phyloP scores from a whole-genome alignment of 2,888 invertebrate species.

The Stratiomys singularior region DNA sequence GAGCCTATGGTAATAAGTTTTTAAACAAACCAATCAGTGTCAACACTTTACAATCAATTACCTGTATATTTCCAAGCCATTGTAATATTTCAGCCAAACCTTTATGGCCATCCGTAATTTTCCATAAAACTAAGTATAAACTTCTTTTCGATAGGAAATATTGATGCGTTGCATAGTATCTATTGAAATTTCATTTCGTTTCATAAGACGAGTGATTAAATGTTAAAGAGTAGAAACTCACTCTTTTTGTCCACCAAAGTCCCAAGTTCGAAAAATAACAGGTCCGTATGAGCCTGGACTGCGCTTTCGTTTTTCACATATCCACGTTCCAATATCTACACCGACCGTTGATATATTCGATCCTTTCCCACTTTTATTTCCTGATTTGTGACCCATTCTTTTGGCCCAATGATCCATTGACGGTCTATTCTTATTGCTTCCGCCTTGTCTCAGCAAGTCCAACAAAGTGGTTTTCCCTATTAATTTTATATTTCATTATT shows the following conservation, averaged over 20 bases:
- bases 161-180: slow-evolving; percentile 97
- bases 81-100: slow-evolving; percentile 91
- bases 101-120: slow-evolving; percentile 88
- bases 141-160: slow-evolving; percentile 97
- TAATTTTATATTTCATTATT: no score
- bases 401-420: slow-evolving; percentile 88
- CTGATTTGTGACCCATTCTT: slow-evolving; percentile 91
- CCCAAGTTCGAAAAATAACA: slow-evolving; percentile 96
- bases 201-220: no score
- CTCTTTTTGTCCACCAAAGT: slow-evolving; percentile 98
- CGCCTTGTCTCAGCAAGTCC: slow-evolving; percentile 88
- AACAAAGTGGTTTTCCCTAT: slow-evolving; percentile 90
- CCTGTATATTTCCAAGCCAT: slow-evolving; percentile 94
- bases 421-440: slow-evolving; percentile 72
- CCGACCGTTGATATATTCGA: slow-evolving; percentile 95
- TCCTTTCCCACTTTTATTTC: slow-evolving; percentile 78
- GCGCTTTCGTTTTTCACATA: slow-evolving; percentile 85
- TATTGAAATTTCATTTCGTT: no score
- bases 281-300: slow-evolving; percentile 81
- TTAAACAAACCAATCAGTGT: slow-evolving; percentile 54
- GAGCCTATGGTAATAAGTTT: slow-evolving; percentile 67
- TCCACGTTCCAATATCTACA: slow-evolving; percentile 96
- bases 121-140: slow-evolving; percentile 95
- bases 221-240: slow-evolving; percentile 62
- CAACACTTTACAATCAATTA: slow-evolving; percentile 47